phyloP scores from a whole-genome alignment of 2,113 vertebrate genomes.

The Apodemus sylvaticus region DNA sequence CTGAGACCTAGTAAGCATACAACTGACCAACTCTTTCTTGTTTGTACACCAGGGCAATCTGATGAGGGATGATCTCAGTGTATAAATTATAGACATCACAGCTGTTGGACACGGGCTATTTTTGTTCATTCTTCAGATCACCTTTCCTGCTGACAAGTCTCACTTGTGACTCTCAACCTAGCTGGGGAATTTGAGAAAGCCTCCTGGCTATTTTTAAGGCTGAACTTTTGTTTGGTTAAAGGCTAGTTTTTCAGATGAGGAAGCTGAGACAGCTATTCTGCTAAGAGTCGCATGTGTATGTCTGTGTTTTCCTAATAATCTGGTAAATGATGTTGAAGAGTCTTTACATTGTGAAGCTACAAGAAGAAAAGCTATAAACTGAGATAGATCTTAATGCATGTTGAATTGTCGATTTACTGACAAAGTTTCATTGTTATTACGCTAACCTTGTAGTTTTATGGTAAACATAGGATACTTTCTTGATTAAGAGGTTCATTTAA shows the following conservation, averaged over 20 bases:
- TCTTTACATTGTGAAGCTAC: not conserved
- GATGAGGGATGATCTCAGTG: constrained; percentile 11
- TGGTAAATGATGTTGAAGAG: not conserved
- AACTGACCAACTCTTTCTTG: not conserved
- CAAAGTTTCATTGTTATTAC: constrained; percentile 6
- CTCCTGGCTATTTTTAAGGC: constrained; percentile 23
- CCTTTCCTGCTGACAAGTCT: constrained; percentile 66
- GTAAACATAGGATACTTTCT: not conserved
- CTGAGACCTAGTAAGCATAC: not conserved
- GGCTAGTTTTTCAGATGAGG: not conserved
- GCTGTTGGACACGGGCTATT: constrained; percentile 64
- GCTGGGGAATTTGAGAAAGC: constrained; percentile 30
- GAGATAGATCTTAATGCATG: constrained; percentile 49
- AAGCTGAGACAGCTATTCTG: not conserved
- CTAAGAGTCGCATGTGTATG: not conserved
- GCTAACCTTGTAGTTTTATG: constrained; percentile 38
- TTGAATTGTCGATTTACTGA: not conserved
- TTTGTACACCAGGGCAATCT: constrained; percentile 20
- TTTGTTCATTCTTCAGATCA: constrained; percentile 61
- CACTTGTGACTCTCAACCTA: constrained; percentile 43
- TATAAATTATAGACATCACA: constrained; percentile 69
- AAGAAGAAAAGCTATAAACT: not conserved
- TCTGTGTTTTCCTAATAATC: not conserved
- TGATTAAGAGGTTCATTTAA: constrained; percentile 48
- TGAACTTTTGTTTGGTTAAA: not conserved